Evolutionary conservation across 53 echinoderm and acorn worm genomes (phyloP).

Genomic region (Henricia sp.): DNA sequence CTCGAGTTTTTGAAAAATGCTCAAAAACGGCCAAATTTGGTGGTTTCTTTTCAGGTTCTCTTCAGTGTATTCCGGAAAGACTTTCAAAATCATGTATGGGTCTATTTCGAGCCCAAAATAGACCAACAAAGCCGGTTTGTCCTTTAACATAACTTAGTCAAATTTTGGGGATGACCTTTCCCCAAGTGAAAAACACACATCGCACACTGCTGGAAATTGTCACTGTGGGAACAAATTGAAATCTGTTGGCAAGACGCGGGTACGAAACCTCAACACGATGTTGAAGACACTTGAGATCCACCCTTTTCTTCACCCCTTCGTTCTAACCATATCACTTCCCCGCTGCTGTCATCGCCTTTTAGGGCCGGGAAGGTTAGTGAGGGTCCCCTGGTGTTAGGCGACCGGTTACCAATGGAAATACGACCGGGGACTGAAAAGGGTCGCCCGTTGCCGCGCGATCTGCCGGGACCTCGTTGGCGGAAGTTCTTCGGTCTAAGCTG

Average conservation of each 20-base stretch:
- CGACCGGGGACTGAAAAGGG: slow-evolving; percentile 64
- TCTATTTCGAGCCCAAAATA: background rate
- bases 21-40: too few species aligned
- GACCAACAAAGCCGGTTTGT: background rate
- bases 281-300: slow-evolving; percentile 39
- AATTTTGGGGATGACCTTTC: too few species aligned
- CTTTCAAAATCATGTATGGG: too few species aligned
- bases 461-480: slow-evolving; percentile 32
- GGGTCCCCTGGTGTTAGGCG: slow-evolving; percentile 27
- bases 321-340: slow-evolving; percentile 65
- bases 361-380: slow-evolving; percentile 42
- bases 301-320: slow-evolving; percentile 47
- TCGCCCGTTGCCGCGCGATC: slow-evolving; percentile 42
- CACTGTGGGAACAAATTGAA: background rate
- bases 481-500: slow-evolving; percentile 50
- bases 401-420: slow-evolving; percentile 39
- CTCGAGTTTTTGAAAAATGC: too few species aligned
- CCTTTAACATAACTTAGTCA: too few species aligned
- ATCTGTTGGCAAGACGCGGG: background rate
- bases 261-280: slow-evolving; percentile 46
- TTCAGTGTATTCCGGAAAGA: too few species aligned
- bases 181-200: too few species aligned
- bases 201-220: too few species aligned
- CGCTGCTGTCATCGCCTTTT: slow-evolving; percentile 45
- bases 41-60: too few species aligned